These are phyloP conservation scores for Platycheirus rosarum DNA, from an alignment of 2,888 invertebrate species.

Conservation along the genomic window DNA sequence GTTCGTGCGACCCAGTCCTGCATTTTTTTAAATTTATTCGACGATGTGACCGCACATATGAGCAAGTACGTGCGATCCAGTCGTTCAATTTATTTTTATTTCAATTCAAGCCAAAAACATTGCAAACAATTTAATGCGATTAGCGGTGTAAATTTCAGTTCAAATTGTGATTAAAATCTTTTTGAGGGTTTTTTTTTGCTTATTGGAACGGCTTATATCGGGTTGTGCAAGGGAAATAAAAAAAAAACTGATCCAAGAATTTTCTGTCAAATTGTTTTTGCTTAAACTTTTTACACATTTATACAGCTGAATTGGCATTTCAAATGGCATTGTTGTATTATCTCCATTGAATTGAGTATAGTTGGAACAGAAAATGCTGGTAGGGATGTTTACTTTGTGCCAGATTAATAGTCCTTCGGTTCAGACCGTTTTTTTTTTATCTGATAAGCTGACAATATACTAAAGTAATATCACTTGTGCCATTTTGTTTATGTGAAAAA, in stretches of 20 bases:
- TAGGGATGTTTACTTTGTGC: neutral
- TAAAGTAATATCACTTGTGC: no score
- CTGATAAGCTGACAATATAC: no score
- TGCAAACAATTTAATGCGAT: slow-evolving; percentile 12
- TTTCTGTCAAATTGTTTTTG: neutral
- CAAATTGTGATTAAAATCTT: neutral
- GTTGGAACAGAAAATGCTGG: neutral
- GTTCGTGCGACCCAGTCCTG: no score
- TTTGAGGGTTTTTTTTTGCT: neutral
- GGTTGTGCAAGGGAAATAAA: neutral
- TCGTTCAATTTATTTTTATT: no score
- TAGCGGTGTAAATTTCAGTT: slow-evolving; percentile 7
- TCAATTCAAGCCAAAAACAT: neutral
- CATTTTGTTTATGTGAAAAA: no score
- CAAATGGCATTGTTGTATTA: neutral
- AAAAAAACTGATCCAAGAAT: neutral
- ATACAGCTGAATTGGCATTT: neutral
- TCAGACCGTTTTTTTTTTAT: no score
- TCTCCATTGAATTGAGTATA: slow-evolving; percentile 1
- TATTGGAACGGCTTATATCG: neutral
- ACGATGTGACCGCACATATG: no score
- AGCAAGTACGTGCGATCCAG: no score
- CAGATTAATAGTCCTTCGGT: no score
- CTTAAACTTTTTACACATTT: neutral
- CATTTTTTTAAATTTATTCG: no score